Evolutionary conservation across 2,888 invertebrate genomes (phyloP).

Genomic region (Cataglyphis albicans): DNA sequence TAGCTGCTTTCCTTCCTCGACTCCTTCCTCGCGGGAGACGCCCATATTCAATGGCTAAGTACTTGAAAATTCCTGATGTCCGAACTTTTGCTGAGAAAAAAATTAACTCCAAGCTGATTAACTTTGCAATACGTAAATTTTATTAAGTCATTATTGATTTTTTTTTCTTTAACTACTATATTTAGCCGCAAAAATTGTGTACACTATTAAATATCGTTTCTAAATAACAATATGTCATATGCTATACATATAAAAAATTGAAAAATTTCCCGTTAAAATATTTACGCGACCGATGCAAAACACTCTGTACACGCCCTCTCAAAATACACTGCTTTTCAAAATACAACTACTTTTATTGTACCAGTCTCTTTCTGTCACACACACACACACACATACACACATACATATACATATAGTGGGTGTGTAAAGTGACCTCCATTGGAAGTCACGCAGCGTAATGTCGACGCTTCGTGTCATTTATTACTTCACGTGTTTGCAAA

Average conservation of each 20-base stretch:
- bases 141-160: neutral
- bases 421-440: conserved; percentile 49
- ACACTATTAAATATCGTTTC: neutral
- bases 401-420: neutral
- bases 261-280: conserved; percentile 13
- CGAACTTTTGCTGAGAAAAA: neutral
- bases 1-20: neutral
- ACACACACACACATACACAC: neutral
- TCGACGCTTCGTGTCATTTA: conserved; percentile 27
- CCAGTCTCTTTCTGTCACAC: neutral
- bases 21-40: conserved; percentile 7
- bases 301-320: conserved; percentile 4
- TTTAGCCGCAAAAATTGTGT: neutral
- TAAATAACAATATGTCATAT: neutral
- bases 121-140: neutral
- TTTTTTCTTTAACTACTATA: neutral
- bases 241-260: neutral
- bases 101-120: neutral
- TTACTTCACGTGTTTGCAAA: conserved; percentile 27
- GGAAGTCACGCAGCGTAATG: conserved; percentile 36
- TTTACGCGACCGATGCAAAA: neutral
- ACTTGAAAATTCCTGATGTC: neutral
- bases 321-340: conserved; percentile 13
- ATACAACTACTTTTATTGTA: conserved; percentile 17
- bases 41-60: conserved; percentile 12